A percentile compares a stretch with the other conserved stretches of the same genome.
Conservation (phyloP, 2,797 vertebrate species). For the Apogon hyalosoma region DNA sequence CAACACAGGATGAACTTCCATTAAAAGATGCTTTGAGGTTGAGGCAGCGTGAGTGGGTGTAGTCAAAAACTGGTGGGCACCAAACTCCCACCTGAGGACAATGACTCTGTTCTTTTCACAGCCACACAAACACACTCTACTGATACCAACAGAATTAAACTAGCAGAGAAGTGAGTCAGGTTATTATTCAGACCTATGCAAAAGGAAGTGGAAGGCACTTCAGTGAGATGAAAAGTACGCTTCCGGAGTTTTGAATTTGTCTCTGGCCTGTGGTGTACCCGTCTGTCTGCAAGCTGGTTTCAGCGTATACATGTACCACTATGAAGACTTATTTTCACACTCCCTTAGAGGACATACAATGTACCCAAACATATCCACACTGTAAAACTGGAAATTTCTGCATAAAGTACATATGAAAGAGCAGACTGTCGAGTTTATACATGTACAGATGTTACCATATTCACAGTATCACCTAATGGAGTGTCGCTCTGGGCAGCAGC, state of each 20-base stretch:
- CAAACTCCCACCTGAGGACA: slow-evolving; percentile 59
- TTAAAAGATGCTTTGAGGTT: slow-evolving; percentile 43
- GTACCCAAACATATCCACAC: background rate
- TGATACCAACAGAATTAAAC: slow-evolving; percentile 5
- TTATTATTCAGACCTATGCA: slow-evolving; percentile 14
- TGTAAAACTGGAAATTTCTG: background rate
- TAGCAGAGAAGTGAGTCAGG: slow-evolving; percentile 36
- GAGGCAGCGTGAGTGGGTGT: slow-evolving; percentile 49
- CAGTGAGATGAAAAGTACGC: slow-evolving; percentile 4
- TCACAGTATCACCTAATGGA: slow-evolving; percentile 23
- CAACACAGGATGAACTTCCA: background rate
- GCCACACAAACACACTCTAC: slow-evolving; percentile 14
- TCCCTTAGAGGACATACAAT: too few species aligned
- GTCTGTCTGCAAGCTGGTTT: background rate
- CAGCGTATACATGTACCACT: too few species aligned
- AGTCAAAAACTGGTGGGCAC: slow-evolving; percentile 56
- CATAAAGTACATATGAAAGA: background rate
- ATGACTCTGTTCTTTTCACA: slow-evolving; percentile 40
- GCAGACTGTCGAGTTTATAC: background rate
- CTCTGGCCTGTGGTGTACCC: background rate
- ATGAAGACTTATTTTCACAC: too few species aligned
- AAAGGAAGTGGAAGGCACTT: slow-evolving; percentile 17
- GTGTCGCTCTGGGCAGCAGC: slow-evolving; percentile 21
- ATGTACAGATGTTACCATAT: slow-evolving; percentile 6
- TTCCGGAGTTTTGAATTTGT: slow-evolving; percentile 2